These are phyloP conservation scores for Drymonia ruficornis DNA, from an alignment of 2,888 invertebrate species.

Conservation along the genomic window DNA sequence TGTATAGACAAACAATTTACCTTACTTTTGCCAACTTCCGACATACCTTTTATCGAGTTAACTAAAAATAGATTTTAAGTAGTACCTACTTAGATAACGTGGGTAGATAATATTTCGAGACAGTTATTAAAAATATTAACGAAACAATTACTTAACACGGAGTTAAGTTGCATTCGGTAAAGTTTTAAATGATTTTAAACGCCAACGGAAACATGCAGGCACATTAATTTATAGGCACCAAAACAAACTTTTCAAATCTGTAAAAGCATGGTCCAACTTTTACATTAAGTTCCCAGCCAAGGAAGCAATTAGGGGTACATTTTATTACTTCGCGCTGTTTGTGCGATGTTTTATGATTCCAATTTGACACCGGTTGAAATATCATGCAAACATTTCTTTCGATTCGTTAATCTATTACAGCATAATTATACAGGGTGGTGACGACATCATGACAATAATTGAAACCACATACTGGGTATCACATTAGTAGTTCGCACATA, in stretches of 20 bases:
- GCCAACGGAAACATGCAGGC: constrained; percentile 69
- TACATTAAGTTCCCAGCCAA: constrained; percentile 71
- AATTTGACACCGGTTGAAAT: constrained; percentile 12
- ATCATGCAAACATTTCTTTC: constrained; percentile 8
- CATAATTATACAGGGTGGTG: constrained; percentile 52
- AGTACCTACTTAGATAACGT: background rate
- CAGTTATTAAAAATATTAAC: background rate
- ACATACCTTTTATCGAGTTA: background rate
- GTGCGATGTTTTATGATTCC: constrained; percentile 48
- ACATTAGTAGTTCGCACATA: too few relatives aligned
- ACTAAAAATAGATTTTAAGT: background rate
- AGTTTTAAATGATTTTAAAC: constrained; percentile 52
- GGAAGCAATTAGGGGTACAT: constrained; percentile 69
- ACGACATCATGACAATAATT: too few relatives aligned
- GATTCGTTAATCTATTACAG: constrained; percentile 42
- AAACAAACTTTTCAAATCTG: constrained; percentile 75
- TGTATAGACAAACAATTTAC: background rate
- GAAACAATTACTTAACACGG: background rate
- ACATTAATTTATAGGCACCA: constrained; percentile 78
- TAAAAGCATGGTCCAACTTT: constrained; percentile 68
- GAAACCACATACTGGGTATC: too few relatives aligned
- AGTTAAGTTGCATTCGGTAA: constrained; percentile 9
- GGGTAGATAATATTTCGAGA: background rate
- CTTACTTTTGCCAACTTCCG: constrained; percentile 2
- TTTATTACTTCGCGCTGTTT: constrained; percentile 57